A percentile compares a stretch with the other conserved stretches of the same genome.
Conservation (phyloP, 35 echinoderm and acorn worm species). For the Lytechinus variegatus region DNA sequence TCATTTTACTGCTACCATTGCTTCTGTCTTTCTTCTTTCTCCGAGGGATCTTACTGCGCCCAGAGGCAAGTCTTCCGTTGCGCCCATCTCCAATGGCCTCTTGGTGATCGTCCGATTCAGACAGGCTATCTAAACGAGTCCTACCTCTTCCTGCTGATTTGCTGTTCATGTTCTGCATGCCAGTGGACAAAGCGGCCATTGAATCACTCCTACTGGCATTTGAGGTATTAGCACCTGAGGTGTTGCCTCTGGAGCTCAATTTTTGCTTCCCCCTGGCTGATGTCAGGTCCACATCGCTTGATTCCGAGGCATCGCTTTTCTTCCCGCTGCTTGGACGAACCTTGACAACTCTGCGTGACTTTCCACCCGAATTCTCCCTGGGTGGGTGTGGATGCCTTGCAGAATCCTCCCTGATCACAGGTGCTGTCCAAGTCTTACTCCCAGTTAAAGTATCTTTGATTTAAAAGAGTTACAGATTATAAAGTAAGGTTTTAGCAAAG, state of each 20-base stretch:
- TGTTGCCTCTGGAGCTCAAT: background rate
- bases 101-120: constrained; percentile 79
- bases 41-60: constrained; percentile 9
- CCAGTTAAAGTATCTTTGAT: constrained; percentile 67
- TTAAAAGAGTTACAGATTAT: background rate
- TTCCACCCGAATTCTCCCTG: constrained; percentile 78
- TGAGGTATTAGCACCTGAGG: background rate
- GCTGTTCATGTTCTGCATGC: background rate
- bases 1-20: constrained; percentile 27
- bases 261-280: constrained; percentile 34
- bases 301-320: constrained; percentile 44
- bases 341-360: constrained; percentile 82
- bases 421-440: constrained; percentile 88
- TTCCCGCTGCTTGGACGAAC: constrained; percentile 86
- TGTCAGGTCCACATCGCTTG: constrained; percentile 52
- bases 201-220: constrained; percentile 44
- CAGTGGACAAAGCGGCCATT: constrained; percentile 43
- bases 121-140: constrained; percentile 76
- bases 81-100: constrained; percentile 28
- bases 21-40: constrained; percentile 50
- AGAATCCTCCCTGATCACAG: constrained; percentile 59
- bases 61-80: constrained; percentile 45
- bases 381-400: constrained; percentile 81
- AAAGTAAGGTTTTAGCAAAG: background rate
- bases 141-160: constrained; percentile 20